A percentile compares a stretch with the other conserved stretches of the same genome.
phyloP scores from a whole-genome alignment of 2,797 vertebrate species.

The Dermochelys coriacea region DNA sequence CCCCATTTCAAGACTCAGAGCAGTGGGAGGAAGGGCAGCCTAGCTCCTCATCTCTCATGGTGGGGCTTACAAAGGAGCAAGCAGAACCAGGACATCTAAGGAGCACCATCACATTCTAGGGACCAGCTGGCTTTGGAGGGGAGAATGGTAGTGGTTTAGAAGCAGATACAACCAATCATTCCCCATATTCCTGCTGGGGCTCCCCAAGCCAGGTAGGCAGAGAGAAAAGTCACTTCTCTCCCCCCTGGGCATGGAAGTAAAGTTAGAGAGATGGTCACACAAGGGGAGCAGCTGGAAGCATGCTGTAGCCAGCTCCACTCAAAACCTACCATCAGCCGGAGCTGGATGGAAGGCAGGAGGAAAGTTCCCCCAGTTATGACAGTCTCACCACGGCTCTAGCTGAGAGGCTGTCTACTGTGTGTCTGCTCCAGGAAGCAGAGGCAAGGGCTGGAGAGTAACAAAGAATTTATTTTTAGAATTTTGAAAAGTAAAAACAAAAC shows the following conservation, averaged over 20 bases:
- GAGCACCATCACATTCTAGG: background rate
- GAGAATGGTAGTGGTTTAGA: background rate
- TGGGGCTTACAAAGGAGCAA: background rate
- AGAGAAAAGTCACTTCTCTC: background rate
- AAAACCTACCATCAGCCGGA: background rate
- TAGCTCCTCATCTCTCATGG: background rate
- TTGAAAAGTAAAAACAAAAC: slow-evolving; percentile 34
- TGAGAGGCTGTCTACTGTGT: background rate
- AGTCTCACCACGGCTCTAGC: accelerated
- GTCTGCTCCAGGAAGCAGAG: slow-evolving; percentile 48
- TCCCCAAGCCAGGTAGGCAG: background rate
- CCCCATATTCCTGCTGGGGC: background rate
- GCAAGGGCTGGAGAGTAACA: background rate
- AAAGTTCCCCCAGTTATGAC: accelerated
- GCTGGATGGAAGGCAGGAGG: background rate
- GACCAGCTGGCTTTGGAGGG: background rate
- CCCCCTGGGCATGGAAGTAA: background rate
- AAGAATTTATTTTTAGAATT: slow-evolving; percentile 56
- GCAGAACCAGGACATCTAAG: background rate
- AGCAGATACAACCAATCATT: background rate
- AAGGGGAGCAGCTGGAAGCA: background rate
- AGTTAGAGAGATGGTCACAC: background rate
- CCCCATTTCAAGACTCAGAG: background rate
- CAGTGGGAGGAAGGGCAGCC: no score
- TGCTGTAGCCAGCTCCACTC: background rate